These are phyloP conservation scores for Cheirogaleus medius DNA, from an alignment of 2,113 vertebrate species.

Conservation along the genomic window DNA sequence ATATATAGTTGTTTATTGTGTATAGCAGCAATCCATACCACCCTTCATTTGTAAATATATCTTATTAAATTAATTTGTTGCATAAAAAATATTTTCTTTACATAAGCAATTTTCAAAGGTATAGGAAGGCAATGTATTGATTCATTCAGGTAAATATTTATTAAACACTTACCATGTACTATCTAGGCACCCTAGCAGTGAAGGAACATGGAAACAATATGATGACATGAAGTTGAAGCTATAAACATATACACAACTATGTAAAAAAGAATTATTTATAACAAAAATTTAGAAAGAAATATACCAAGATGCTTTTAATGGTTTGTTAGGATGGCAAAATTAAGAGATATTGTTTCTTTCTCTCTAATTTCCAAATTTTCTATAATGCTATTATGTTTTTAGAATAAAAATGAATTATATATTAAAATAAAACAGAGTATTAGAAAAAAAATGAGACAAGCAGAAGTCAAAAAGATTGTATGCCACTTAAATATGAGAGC, in stretches of 20 bases:
- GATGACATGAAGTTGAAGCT: not conserved
- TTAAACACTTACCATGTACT: not conserved
- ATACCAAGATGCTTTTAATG: not conserved
- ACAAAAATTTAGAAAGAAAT: not conserved
- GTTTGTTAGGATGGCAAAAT: not conserved
- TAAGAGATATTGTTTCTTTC: not conserved
- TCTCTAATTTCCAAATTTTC: not conserved
- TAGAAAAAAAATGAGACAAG: not conserved
- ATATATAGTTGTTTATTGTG: not conserved
- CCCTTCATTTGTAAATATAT: not conserved
- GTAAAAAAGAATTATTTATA: not conserved
- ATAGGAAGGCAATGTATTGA: not conserved
- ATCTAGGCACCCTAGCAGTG: not conserved
- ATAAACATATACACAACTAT: not conserved
- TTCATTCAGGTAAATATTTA: not conserved
- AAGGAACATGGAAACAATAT: not conserved
- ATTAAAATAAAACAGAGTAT: slow-evolving; percentile 33
- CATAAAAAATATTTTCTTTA: not conserved
- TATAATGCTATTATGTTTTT: not conserved
- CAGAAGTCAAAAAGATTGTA: not conserved
- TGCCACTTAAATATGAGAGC: not conserved
- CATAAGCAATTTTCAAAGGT: not conserved
- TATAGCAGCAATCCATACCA: not conserved
- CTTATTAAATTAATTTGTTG: not conserved
- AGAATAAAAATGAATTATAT: not conserved